Base-by-base conservation (phyloP, 2,888 invertebrate species). In the Bimastos eiseni region DNA sequence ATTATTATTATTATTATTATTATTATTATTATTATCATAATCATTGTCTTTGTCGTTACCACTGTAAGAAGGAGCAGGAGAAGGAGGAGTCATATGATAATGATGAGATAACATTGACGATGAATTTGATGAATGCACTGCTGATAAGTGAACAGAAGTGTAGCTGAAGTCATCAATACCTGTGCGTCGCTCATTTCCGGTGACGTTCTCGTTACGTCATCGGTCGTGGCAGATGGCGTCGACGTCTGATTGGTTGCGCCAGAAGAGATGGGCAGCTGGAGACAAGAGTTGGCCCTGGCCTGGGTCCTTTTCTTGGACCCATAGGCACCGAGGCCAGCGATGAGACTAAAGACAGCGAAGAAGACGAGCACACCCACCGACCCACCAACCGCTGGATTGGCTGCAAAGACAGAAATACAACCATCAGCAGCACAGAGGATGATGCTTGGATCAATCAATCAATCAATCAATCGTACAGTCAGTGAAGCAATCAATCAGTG, bases 291-390 rank as follows among this genome's bases (percentile, higher is more conserved):
- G 6, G 86, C 36, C 36, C 37, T 37, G 36, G 86, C 17, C 86
- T 34, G 37, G 21, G 86, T 36, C 37, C 86, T 86, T 36, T 86
- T 86, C 36, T 86, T 86, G 36, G 86, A 34, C 37, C 86, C 86
- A 19, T 86, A 86, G 86, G 36, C 36, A 86, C 86, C 86, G 34
- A 86, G 86, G 15, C 86, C 86, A 34, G 36, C 34, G 86, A 86
- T 17, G 2, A 86, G 86, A 86, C 86, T 36, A 37, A 86, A 86
- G 86, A 86, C 86, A 17, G 86, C 86, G 34, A 86, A 21, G 86
- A 86, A 34, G 21, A 86, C 86, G 24, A 86, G 86, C 5, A 86
- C 86, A 24, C 86, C 86, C 86, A 86, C 86, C 0, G 86, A 86
- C 15, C 86, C 86, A 36, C 86, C 86, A 17, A 86, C 86, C 5